Base-by-base conservation (phyloP, 2,797 vertebrate genomes). In the Pseudocheirus occidentalis region DNA sequence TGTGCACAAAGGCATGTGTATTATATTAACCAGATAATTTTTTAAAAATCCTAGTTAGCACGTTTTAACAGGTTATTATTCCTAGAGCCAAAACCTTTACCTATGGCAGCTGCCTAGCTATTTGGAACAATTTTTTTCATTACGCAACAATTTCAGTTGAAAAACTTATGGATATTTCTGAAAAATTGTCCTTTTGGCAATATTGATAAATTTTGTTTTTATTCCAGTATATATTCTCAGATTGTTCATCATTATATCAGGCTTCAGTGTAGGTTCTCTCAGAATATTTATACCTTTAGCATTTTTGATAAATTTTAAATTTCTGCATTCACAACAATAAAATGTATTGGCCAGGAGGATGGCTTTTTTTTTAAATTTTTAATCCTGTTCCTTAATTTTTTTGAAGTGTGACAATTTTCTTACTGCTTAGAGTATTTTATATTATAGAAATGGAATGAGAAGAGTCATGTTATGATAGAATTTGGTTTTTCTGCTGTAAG, bases 311-410 rank as follows among this genome's bases (percentile, higher is more conserved):
- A 94, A 92, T 90, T 95, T 92, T 28, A 73, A 10, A 92, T 90
- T 92, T 93, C 18, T 6, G 1, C 93, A 93, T 91, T 27, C 92
- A 34, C n/a, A 96, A 91, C 93, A 92, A 54, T 1, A 96, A 55
- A 94, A 93, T 59, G 2, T 28, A 95, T 66, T 59, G 28, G 29
- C 92, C 94, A 59, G 29, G n/a, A 89, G 0, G 93, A 52, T 16
- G 90, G 7, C 94, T 89, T 90, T 34, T 73, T 55, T 40, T 16
- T 29, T 53, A 50, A 81, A 12, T 54, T 90, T 16, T 18, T 2
- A 73, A 5, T 73, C 21, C 66, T 40, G 0, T 73, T 73, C 40
- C 2, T 1, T 93, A 6, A 46, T 12, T 95, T 95, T 95, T 92
- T 12, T 93, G 54, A 52, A 89, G 46, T 95, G 55, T 92, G 4